Percentiles rank a stretch among this genome's conserved stretches.
These are phyloP conservation scores for Ceyx cyanopectus DNA, from an alignment of 2,113 vertebrate species.

Conservation along the genomic window DNA sequence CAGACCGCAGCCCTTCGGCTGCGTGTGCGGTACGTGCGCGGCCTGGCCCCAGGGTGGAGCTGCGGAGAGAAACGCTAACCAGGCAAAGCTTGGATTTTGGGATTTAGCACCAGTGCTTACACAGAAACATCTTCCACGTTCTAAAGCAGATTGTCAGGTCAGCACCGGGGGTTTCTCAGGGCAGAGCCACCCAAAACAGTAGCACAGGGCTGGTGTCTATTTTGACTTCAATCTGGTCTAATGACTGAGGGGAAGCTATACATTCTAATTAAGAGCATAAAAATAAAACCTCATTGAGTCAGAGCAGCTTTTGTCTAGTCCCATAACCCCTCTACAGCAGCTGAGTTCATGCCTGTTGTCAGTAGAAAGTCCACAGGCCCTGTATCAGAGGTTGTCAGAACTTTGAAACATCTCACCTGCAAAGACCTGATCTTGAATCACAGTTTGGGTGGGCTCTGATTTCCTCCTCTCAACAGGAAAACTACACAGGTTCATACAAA, in stretches of 20 bases:
- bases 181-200: neutral
- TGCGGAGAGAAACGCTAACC: neutral
- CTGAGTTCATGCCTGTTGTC: neutral
- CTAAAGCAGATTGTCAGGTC: neutral
- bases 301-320: neutral
- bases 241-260: neutral
- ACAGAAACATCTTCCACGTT: neutral
- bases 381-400: neutral
- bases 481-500: neutral
- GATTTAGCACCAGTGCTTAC: constrained; percentile 8
- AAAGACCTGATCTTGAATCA: neutral
- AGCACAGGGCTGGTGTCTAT: neutral
- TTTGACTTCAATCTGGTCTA: neutral
- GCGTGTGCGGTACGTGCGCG: rapidly evolving
- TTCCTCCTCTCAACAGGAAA: neutral
- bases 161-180: neutral
- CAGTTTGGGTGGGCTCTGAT: neutral
- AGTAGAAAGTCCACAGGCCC: neutral
- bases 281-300: neutral
- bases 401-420: neutral
- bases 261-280: neutral
- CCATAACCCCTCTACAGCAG: neutral
- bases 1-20: neutral
- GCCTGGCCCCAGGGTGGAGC: rapidly evolving
- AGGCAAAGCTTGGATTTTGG: constrained; percentile 15